phyloP scores from a whole-genome alignment of 2,113 vertebrate genomes.

The Tragelaphus imberbis region DNA sequence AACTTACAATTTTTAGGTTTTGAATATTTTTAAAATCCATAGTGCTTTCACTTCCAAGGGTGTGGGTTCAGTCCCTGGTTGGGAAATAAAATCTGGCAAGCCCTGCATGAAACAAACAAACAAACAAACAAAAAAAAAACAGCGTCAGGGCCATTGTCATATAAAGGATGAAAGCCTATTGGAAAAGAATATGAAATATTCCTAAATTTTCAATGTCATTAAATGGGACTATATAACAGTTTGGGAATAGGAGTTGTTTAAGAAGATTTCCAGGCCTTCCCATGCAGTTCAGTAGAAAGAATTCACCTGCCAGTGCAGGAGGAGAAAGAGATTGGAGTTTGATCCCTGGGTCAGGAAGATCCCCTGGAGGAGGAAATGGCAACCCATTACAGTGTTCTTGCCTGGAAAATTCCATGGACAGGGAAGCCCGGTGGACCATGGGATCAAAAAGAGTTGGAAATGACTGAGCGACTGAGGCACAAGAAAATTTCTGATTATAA shows the following conservation, averaged over 20 bases:
- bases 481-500: neutral
- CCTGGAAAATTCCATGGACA: neutral
- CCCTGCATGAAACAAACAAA: neutral
- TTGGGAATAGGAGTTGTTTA: neutral
- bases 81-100: neutral
- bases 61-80: neutral
- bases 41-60: neutral
- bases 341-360: neutral
- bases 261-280: neutral
- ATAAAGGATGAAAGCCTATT: neutral
- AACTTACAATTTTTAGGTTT: neutral
- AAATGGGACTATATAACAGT: neutral
- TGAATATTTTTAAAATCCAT: neutral
- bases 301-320: neutral
- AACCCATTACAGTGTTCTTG: neutral
- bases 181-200: neutral
- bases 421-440: neutral
- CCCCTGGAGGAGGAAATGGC: neutral
- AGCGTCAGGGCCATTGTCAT: neutral
- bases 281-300: neutral
- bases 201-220: neutral
- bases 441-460: neutral
- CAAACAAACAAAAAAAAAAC: neutral
- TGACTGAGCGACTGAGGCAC: neutral
- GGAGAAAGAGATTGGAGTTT: neutral